phyloP scores from a whole-genome alignment of 2,888 invertebrate species.

The Perizoma affinitatum region DNA sequence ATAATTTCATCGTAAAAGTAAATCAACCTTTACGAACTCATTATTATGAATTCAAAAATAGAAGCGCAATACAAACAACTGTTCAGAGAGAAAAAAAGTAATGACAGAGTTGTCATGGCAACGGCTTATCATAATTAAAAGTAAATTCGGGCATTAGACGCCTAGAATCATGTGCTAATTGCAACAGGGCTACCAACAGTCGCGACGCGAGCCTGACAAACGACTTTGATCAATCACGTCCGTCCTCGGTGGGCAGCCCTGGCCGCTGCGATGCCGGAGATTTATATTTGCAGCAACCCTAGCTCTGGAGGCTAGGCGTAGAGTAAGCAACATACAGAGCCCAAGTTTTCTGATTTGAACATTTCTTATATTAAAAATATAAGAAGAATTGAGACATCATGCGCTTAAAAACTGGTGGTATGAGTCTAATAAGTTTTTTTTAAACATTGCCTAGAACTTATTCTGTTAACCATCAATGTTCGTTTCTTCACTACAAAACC shows the following conservation, averaged over 20 bases:
- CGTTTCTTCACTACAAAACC: too few relatives aligned
- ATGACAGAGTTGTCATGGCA: conserved; percentile 23
- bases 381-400: too few relatives aligned
- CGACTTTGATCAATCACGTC: conserved; percentile 81
- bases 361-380: too few relatives aligned
- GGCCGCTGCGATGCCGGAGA: conserved; percentile 64
- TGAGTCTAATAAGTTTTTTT: too few relatives aligned
- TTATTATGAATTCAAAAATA: conserved; percentile 15
- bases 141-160: conserved; percentile 76
- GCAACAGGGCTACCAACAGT: conserved; percentile 69
- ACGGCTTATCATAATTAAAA: conserved; percentile 66
- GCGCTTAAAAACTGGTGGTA: too few relatives aligned
- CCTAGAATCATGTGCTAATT: conserved; percentile 79
- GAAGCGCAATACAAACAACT: neutral
- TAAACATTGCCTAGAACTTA: too few relatives aligned
- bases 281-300: conserved; percentile 69
- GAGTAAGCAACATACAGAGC: conserved; percentile 20
- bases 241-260: conserved; percentile 73
- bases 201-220: conserved; percentile 81
- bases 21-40: conserved; percentile 15
- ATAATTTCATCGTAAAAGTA: conserved; percentile 21
- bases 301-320: conserved; percentile 54
- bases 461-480: too few relatives aligned
- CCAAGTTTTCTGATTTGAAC: conserved; percentile 30
- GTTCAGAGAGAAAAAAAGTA: conserved; percentile 4